Base-by-base conservation (phyloP, 2,888 invertebrate species). In the Chorisops tibialis region DNA sequence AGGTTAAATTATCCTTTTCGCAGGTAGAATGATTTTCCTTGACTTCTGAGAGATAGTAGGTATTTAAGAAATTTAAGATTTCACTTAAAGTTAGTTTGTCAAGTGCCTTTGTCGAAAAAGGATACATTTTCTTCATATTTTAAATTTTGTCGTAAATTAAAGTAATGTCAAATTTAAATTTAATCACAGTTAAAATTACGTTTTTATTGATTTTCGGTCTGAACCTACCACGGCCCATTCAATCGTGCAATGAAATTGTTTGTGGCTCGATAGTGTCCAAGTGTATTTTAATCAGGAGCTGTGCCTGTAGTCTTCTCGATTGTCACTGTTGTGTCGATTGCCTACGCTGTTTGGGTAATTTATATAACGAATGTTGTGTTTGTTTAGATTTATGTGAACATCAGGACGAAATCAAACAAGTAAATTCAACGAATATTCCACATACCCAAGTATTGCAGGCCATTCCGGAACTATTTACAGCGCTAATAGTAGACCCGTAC, bases 401-500 rank as follows among this genome's bases (percentile, higher is more conserved):
- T 18, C 30, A 43, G 5, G 6, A 22, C 5, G 30, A 14, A 2
- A 43, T 24, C 4, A 9, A 30, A 7, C 9, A 7, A 7, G 7
- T 30, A 30, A 5, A 30, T 7, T 7, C 43, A n/a, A 24, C 43
- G 4, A 18, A 45, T 43, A n/a, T 56, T 22, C 43, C 43, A 16
- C 56, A 43, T 35, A 45, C 43, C 3, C 14, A 43, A 9, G 14
- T n/a, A 16, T 18, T 56, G 9, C 11, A 45, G 16, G 56, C 43
- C 35, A 56, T 43, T 30, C 56, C 56, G 18, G 56, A 22, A 16
- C 16, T 56, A 11, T 56, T 56, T 30, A n/a, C 43, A 56, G 56
- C 56, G 1, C 30, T 56, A 9, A 45, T 24, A 4, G 11, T 30
- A 4, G 18, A 30, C 16, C 45, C 56, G 24, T 35, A 16, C 1